These are phyloP conservation scores for Sarcophaga carnaria DNA, from an alignment of 2,888 invertebrate species.

Conservation along the genomic window DNA sequence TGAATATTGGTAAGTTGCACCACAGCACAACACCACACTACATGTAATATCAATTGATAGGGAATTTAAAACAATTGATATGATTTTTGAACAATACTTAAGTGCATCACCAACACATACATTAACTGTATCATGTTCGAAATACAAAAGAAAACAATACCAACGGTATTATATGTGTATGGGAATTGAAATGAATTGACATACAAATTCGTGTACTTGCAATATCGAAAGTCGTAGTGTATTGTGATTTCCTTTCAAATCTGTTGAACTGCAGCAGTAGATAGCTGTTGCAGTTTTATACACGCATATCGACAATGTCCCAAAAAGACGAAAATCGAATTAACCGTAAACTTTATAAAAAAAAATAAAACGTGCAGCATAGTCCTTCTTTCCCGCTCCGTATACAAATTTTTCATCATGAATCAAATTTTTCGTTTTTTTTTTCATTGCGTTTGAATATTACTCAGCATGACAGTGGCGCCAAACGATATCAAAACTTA, in stretches of 20 bases:
- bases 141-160: background rate
- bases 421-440: background rate
- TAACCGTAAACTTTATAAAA: slow-evolving; percentile 2
- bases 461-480: slow-evolving; percentile 63
- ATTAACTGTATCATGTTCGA: background rate
- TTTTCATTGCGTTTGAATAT: background rate
- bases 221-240: slow-evolving; percentile 14
- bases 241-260: slow-evolving; percentile 29
- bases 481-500: slow-evolving; percentile 71
- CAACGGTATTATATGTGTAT: background rate
- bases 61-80: too few species aligned
- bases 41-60: too few species aligned
- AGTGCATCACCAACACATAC: background rate
- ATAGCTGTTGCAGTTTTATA: background rate
- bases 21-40: too few species aligned
- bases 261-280: background rate
- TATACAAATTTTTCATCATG: background rate
- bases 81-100: background rate
- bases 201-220: slow-evolving; percentile 31
- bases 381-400: slow-evolving; percentile 18
- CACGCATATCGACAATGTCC: slow-evolving; percentile 13
- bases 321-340: slow-evolving; percentile 36
- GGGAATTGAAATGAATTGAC: slow-evolving; percentile 35
- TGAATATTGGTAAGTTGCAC: too few species aligned
- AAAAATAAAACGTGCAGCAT: slow-evolving; percentile 14